Conservation (phyloP, 2,888 invertebrate genomes). For the Osedax fenrisi region DNA sequence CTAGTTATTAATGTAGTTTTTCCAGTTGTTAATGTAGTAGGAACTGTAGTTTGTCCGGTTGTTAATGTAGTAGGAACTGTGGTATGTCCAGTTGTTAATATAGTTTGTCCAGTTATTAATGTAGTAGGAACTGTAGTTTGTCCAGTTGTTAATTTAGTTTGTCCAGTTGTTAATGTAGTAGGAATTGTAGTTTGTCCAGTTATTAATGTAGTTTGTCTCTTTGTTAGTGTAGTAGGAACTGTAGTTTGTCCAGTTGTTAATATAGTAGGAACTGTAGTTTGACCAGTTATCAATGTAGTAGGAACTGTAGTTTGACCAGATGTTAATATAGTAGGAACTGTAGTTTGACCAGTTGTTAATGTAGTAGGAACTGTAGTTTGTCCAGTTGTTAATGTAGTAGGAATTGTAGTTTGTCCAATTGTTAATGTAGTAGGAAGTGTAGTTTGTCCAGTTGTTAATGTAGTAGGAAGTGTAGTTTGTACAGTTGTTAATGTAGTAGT, state of each 20-base stretch:
- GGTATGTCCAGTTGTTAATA: neutral
- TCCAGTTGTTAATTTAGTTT: neutral
- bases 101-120: neutral
- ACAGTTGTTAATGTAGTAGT: neutral
- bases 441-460: neutral
- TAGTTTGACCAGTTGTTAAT: neutral
- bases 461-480: neutral
- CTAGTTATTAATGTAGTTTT: neutral
- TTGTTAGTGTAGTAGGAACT: neutral
- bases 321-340: neutral
- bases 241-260: neutral
- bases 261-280: neutral
- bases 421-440: neutral
- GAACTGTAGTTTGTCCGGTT: neutral
- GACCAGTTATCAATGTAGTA: neutral
- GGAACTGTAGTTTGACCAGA: neutral
- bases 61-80: neutral
- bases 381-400: neutral
- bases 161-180: neutral
- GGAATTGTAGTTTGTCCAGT: neutral
- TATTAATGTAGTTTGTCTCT: neutral
- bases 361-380: neutral
- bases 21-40: neutral
- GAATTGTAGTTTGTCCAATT: neutral
- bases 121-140: neutral